Base-by-base conservation (phyloP, 2,888 invertebrate genomes). In the Apotomis capreana region DNA sequence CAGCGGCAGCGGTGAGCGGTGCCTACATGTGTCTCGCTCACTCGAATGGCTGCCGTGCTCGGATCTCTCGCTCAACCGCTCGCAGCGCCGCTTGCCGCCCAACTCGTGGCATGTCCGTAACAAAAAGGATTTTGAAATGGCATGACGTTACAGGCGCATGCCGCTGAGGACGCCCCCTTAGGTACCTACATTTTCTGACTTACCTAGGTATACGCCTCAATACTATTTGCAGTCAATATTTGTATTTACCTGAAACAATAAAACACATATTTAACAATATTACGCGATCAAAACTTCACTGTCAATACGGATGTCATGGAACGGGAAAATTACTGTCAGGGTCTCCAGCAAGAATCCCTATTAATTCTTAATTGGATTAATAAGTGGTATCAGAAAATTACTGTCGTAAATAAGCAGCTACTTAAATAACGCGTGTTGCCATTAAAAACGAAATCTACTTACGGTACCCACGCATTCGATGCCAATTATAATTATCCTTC, bases 401-500 rank as follows among this genome's bases (percentile, higher is more conserved):
- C 55, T 57, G 46, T 65, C 55, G 55, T 65, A 57, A 65, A 65
- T 65, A 65, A 65, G 46, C 36, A 65, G 65, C 26, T 65, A 57
- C 55, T 54, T 64, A 58, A 63, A 69, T 64, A 44, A 54, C 64
- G 44, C 70, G 46, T 57, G 75, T 71, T 74, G 74, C 74, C 76
- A 76, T 76, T 76, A 73, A 76, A 77, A 74, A 77, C 72, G 73
- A 72, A 62, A 68, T 63, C 37, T 61, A 57, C 70, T 61, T 67
- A 65, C 15, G 51, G 10, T 67, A 46, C 67, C 58, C 57, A 64
- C 64, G 68, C 58, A 58, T 61, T 68, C 61, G 55, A 52, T 54
- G 63, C 62, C 72, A 72, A 68, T 72, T 75, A 76, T 76, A 75
- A 78, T 76, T 73, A 76, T 76, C 75, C 76, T 74, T 81, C 80